Base-by-base conservation (phyloP, 2,797 vertebrate species). In the Semotilus atromaculatus region DNA sequence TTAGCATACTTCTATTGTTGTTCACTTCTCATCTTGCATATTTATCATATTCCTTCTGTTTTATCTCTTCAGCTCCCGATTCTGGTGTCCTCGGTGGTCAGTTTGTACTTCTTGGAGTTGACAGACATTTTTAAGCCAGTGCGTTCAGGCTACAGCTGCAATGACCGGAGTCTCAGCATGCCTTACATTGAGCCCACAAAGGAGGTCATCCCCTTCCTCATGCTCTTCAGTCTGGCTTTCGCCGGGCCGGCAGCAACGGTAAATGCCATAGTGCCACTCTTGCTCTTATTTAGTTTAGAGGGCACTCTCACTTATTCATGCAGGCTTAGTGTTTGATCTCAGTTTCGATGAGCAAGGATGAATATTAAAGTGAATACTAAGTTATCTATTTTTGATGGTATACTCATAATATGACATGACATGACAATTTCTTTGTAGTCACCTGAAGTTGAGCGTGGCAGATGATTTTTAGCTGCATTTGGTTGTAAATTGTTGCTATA, bases 101-200 rank as follows among this genome's bases (percentile, higher is more conserved):
- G 97, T 88, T 97, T 99, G 31, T 99, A 99, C 90, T 98, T 99
- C 91, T 94, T 99, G 91, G 98, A 99, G 92, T 95, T 98, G 89
- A 99, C 98, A 0, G 97, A 99, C 93, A 96, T 99, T 92, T 99
- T 99, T 95, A 97, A 98, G 89, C 98, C 98, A 0, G 98, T 99
- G 85, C 97, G 97, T 85, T 97, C 97, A 80, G 98, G 98, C 86
- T 99, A 98, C 94, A 98, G 95, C 90, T 99, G 98, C 94, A 98
- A 97, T 90, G 98, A 99, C 93, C 96, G 97, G 86, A 99, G 96
- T 86, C 95, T 99, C 83, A 99, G 97, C 86, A 97, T 99, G 95
- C 98, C 98, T 38, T 99, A 98, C 89, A 97, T 99, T 84, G 96
- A 97, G 88, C 97, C 97, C 67, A 93, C 94, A 82, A 96, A 98